phyloP scores from a whole-genome alignment of 2,113 vertebrate genomes.

The Heterocephalus glaber region DNA sequence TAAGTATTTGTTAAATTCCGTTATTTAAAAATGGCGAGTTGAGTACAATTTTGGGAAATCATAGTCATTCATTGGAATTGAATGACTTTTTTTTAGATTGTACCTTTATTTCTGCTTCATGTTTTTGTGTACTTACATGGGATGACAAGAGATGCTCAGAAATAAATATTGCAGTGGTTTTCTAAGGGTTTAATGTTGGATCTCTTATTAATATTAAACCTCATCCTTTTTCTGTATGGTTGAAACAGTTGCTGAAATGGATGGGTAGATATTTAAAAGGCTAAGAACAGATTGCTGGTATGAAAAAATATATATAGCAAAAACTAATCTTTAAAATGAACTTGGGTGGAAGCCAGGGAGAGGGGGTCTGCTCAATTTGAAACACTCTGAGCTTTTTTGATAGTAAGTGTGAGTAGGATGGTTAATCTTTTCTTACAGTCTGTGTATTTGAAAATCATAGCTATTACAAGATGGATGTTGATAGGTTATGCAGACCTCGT shows the following conservation, averaged over 20 bases:
- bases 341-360: background rate
- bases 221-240: background rate
- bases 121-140: background rate
- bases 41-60: background rate
- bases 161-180: conserved; percentile 4
- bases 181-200: background rate
- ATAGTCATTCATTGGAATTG: background rate
- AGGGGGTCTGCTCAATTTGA: conserved; percentile 37
- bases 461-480: background rate
- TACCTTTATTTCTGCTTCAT: background rate
- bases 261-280: conserved; percentile 44
- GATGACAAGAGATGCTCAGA: background rate
- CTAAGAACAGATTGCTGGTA: conserved; percentile 35
- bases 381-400: conserved; percentile 26
- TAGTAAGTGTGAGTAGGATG: background rate
- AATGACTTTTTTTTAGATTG: background rate
- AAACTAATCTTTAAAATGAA: conserved; percentile 70
- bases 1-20: background rate
- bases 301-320: background rate
- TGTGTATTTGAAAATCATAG: conserved; percentile 13
- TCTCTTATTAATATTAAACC: conserved; percentile 44
- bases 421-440: conserved; percentile 31
- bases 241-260: conserved; percentile 56
- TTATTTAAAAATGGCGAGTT: background rate
- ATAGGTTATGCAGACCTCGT: background rate